Base-by-base conservation (phyloP, 2,797 vertebrate species). In the Podarcis lilfordi region DNA sequence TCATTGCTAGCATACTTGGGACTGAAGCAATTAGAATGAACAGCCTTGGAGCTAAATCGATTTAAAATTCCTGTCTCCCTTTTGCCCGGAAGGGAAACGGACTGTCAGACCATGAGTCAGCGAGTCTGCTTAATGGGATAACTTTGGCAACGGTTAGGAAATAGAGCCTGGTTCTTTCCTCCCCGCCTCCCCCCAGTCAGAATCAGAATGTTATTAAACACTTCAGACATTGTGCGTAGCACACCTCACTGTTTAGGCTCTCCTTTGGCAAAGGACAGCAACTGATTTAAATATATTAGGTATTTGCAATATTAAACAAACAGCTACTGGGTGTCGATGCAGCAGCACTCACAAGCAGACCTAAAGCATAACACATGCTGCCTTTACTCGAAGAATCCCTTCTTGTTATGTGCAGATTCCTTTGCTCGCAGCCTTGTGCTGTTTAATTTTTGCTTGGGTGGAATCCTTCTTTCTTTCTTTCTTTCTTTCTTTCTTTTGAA, bases 31-130 rank as follows among this genome's bases (percentile, higher is more conserved):
- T 59, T 61, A 59, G 79, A 78, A 80, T 74, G 7, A 59, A 25
- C 21, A 29, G 35, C 43, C 45, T 45, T 84, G 75, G 21, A 43
- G 25, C 80, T 77, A 69, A 68, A 69, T 17, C 64, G 7, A 68
- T 45, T 82, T 27, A 32, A 80, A 37, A 23, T 88, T 87, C 91
- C 19, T 45, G 87, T 92, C 82, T 84, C 35, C 68, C 55, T 76
- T 86, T 23, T 55, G 25, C 35, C 45, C 29, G 23, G 81, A 6
- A 0, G 0, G 1, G 32, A 81, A 32, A 77, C 1, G 5, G 55
- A 21, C 2, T 45, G 91, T 71, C 85, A 89, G 89, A 83, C 66
- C 82, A 89, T 4, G 3, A 75, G 59, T 59, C n/a, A 59, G 69
- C 69, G 19, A 75, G 27, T 25, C 5, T 35, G 29, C 32, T 80